Conservation (phyloP, 2,113 vertebrate species). For the Budorcas taxicolor region DNA sequence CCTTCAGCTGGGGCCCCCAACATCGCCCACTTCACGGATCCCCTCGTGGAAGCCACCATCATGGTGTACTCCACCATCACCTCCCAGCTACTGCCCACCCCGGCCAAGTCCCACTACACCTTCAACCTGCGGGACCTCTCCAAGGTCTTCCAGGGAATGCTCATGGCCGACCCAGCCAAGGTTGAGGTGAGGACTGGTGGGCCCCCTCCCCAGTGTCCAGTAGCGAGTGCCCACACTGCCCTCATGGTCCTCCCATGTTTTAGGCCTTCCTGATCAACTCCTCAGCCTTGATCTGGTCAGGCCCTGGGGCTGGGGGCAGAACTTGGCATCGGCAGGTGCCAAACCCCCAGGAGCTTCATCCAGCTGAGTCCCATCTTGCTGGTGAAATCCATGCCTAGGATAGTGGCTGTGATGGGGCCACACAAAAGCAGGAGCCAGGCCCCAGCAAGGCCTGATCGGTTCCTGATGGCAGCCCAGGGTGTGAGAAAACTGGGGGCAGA, state of each 20-base stretch:
- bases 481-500: background rate
- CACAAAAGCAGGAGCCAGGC: background rate
- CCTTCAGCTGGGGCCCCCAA: constrained; percentile 76
- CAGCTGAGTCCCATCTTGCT: background rate
- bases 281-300: background rate
- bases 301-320: background rate
- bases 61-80: constrained; percentile 85
- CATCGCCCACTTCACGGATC: constrained; percentile 78
- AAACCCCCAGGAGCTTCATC: background rate
- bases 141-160: constrained; percentile 94
- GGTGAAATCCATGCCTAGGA: background rate
- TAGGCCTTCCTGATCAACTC: background rate
- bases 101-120: constrained; percentile 93
- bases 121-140: constrained; percentile 95
- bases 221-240: background rate
- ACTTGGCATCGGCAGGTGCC: background rate
- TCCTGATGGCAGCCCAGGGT: background rate
- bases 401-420: background rate
- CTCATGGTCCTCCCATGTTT: background rate
- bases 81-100: constrained; percentile 91
- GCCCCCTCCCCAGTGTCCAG: background rate
- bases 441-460: background rate
- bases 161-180: constrained; percentile 87
- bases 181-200: constrained; percentile 81
- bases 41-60: constrained; percentile 88